Evolutionary conservation across 2,797 vertebrate genomes (phyloP), one percentile per base, ranked within the genome.

Genomic region (Melanotaenia parkinsoni): DNA sequence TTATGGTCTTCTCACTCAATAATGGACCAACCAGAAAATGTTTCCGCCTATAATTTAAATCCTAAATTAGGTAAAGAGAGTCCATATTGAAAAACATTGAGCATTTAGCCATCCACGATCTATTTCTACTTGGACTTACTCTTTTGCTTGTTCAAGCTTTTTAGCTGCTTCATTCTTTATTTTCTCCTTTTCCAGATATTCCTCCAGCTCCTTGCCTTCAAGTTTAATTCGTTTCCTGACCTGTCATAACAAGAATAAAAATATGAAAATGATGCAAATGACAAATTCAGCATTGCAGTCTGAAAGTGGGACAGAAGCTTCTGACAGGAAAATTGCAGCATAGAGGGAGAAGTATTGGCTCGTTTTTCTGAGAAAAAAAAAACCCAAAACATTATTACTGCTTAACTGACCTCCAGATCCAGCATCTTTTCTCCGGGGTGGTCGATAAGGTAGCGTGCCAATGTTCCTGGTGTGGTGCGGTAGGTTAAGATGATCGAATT

Each of bases 401-500:
- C 33, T 1, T 22, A 10, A 13, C 85, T 96, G 89, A 99, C 98
- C 97, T 99, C 98, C 85, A 99, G 95, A 84, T 98, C 96, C 77
- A 98, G 96, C 88, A 97, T 94, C 92, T 96, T 98, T 89, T 99
- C 98, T 70, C 95, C 95, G 0, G 98, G 96, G 83, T 99, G 97
- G 91, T 99, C 96, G 45, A 99, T 99, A 82, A 99, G 93, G 86
- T 97, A 98, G 59, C 98, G 95, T 14, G 94, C 96, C 76, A 99
- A 89, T 0, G 98, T 99, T 67, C 98, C 98, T 4, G 97, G 98
- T n/a, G 96, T 97, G 38, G 98, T 99, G 85, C 98, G 96, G 0
- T 98, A 99, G 3, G 98, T 99, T 65, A 99, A 92, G 87, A 99
- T 99, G 60, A 99, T 89, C 0, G 98, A 99, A 91, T 99, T 98